Percentiles rank a stretch among this genome's conserved stretches.
These are phyloP conservation scores for Falco berigora DNA, from an alignment of 2,797 vertebrate genomes.

Conservation along the genomic window DNA sequence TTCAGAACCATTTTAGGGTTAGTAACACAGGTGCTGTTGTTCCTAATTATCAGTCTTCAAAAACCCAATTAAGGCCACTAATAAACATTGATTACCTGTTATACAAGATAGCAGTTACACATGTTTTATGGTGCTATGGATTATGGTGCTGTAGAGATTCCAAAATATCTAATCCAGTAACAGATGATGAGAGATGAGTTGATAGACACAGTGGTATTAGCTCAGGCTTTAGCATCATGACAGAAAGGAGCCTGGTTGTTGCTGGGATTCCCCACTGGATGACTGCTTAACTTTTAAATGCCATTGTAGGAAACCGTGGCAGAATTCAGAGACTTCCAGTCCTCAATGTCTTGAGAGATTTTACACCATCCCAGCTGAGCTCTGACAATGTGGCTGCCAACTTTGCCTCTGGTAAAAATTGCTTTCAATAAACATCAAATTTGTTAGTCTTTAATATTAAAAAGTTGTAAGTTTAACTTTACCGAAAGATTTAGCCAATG, in stretches of 20 bases:
- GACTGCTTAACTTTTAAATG: neutral
- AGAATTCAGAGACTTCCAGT: neutral
- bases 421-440: neutral
- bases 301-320: neutral
- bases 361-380: accelerated
- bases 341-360: neutral
- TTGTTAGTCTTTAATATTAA: neutral
- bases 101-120: neutral
- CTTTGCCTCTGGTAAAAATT: neutral
- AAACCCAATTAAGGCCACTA: neutral
- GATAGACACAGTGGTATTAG: neutral
- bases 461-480: neutral
- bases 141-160: neutral
- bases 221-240: neutral
- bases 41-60: neutral
- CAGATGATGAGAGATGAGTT: neutral
- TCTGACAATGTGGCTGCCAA: neutral
- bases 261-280: neutral
- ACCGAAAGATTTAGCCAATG: neutral
- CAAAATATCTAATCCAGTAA: neutral
- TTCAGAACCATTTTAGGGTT: neutral
- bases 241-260: neutral
- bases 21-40: neutral
- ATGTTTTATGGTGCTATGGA: neutral
- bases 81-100: neutral